A percentile compares a stretch with the other conserved stretches of the same genome.
phyloP scores from a whole-genome alignment of 1,140 invertebrate species.

The Cyclina sinensis region DNA sequence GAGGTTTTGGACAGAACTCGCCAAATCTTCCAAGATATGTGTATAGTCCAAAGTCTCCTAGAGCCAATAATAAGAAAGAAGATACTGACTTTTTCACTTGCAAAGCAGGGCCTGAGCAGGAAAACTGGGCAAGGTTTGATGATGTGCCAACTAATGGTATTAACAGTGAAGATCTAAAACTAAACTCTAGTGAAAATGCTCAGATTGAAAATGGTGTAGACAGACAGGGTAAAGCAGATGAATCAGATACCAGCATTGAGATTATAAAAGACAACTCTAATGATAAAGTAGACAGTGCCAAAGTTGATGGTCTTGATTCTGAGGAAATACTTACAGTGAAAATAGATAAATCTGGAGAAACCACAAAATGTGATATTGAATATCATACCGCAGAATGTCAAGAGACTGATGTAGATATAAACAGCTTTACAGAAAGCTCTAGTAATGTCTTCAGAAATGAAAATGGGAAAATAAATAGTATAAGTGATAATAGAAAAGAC shows the following conservation, averaged over 20 bases:
- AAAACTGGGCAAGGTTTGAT: conserved; percentile 76
- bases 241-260: not conserved
- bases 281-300: not conserved
- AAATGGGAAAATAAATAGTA: not conserved
- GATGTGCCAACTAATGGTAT: conserved; percentile 33
- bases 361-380: conserved; percentile 71
- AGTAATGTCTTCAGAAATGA: not conserved
- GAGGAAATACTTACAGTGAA: conserved; percentile 76
- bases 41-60: conserved; percentile 27
- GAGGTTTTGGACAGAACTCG: not conserved
- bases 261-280: conserved; percentile 23
- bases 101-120: conserved; percentile 29
- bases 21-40: conserved; percentile 6
- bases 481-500: not conserved
- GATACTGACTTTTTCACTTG: too few relatives aligned
- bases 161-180: conserved; percentile 4
- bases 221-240: not conserved
- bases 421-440: not conserved
- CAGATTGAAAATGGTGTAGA: conserved; percentile 14
- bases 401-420: not conserved
- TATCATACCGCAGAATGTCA: conserved; percentile 23
- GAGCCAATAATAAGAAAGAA: not conserved
- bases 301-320: conserved; percentile 27
- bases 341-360: conserved; percentile 66
- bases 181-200: not conserved